Percentiles rank a stretch among this genome's conserved stretches.
These are phyloP conservation scores for Perca fluviatilis DNA, from an alignment of 2,113 vertebrate genomes.

Conservation along the genomic window DNA sequence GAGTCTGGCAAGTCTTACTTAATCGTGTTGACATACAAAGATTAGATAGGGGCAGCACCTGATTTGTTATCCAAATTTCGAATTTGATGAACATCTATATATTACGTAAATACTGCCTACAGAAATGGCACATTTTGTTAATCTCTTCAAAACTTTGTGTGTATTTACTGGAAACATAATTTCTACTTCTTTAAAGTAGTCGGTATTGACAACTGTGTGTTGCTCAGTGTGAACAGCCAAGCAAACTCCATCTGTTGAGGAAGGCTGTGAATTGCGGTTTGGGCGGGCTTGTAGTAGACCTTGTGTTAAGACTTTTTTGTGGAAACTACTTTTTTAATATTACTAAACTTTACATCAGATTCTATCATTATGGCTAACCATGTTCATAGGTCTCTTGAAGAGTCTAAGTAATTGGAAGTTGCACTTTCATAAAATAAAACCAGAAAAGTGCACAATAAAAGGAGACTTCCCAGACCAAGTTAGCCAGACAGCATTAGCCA, in stretches of 20 bases:
- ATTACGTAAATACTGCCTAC: neutral
- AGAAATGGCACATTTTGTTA: neutral
- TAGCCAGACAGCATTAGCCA: constrained; percentile 59
- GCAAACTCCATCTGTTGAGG: neutral
- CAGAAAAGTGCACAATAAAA: neutral
- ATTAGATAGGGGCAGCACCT: neutral
- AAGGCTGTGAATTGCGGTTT: neutral
- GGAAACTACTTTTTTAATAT: neutral
- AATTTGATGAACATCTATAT: neutral
- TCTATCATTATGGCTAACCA: neutral
- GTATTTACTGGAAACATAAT: neutral
- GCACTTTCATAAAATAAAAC: neutral
- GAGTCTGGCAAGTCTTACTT: constrained; percentile 56
- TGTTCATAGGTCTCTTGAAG: neutral
- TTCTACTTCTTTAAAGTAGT: neutral
- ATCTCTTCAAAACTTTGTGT: neutral
- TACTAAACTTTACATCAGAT: neutral
- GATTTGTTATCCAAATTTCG: neutral
- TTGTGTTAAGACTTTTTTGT: too few relatives aligned
- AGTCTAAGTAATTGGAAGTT: constrained; percentile 5
- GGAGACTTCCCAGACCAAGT: constrained; percentile 66
- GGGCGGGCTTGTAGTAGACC: too few relatives aligned
- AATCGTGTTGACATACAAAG: neutral
- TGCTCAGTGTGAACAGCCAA: neutral
- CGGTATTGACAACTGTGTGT: neutral